These are phyloP conservation scores for Neoseiulus cucumeris DNA, from an alignment of 1,140 invertebrate genomes.

Conservation along the genomic window DNA sequence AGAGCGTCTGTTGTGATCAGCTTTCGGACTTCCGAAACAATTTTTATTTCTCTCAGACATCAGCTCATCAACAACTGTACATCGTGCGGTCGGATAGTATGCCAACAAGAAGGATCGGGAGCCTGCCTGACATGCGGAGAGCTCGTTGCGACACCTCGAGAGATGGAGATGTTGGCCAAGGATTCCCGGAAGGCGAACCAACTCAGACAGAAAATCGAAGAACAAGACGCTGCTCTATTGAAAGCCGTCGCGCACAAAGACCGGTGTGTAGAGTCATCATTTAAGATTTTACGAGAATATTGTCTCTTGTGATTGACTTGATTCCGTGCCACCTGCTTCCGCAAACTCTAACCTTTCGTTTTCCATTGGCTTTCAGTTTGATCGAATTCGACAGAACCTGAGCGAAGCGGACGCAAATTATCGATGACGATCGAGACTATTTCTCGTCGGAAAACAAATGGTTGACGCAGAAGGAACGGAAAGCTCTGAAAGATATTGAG, in stretches of 20 bases:
- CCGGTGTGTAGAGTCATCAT: slow-evolving; percentile 25
- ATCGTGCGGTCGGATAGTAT: slow-evolving; percentile 81
- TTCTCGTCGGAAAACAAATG: slow-evolving; percentile 56
- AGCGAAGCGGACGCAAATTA: slow-evolving; percentile 62
- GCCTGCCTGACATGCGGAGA: slow-evolving; percentile 79
- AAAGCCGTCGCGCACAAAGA: slow-evolving; percentile 58
- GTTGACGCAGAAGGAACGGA: slow-evolving; percentile 47
- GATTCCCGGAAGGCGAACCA: slow-evolving; percentile 46
- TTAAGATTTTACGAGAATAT: neutral
- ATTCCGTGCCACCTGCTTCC: too few species aligned
- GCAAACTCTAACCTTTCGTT: too few species aligned
- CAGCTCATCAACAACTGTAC: slow-evolving; percentile 78
- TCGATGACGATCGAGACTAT: slow-evolving; percentile 87
- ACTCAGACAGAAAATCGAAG: slow-evolving; percentile 28
- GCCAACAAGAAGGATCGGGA: slow-evolving; percentile 84
- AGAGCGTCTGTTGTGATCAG: neutral
- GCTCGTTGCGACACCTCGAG: slow-evolving; percentile 35
- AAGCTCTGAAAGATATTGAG: slow-evolving; percentile 44
- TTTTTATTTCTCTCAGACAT: slow-evolving; percentile 33
- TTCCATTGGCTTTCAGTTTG: neutral
- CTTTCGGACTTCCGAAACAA: neutral
- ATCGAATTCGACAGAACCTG: slow-evolving; percentile 28
- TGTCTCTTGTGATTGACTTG: slow-evolving; percentile 16
- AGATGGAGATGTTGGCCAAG: slow-evolving; percentile 42
- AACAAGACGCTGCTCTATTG: slow-evolving; percentile 27